Conservation (phyloP, 2,888 invertebrate genomes). For the Tricholauxania praeusta region DNA sequence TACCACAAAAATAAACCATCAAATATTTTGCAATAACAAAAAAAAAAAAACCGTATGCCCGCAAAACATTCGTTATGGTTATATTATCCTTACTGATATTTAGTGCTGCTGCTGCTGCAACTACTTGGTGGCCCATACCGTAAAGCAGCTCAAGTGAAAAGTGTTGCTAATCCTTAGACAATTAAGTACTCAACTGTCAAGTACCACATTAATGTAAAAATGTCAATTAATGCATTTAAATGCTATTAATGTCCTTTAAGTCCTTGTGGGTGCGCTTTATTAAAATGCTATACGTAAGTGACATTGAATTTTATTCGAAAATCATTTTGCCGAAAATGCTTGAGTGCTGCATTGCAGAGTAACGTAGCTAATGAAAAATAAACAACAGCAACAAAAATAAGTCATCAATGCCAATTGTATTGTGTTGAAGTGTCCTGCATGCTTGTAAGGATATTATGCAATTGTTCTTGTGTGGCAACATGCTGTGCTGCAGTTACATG, state of each 20-base stretch:
- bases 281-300: conserved; percentile 12
- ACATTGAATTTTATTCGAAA: conserved; percentile 8
- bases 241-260: conserved; percentile 22
- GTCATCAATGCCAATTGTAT: background rate
- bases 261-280: background rate
- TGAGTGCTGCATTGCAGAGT: background rate
- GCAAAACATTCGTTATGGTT: too few species aligned
- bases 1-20: too few species aligned
- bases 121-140: background rate
- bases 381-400: background rate
- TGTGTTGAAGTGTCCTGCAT: conserved; percentile 25
- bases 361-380: background rate
- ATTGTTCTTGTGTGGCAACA: conserved; percentile 10
- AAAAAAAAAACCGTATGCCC: too few species aligned
- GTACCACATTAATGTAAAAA: conserved; percentile 12
- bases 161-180: conserved; percentile 29
- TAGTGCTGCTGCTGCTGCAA: too few species aligned
- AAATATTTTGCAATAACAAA: too few species aligned
- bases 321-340: conserved; percentile 12
- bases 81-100: too few species aligned
- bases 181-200: conserved; percentile 3
- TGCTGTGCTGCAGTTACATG: background rate
- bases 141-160: conserved; percentile 6
- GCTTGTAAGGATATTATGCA: conserved; percentile 7
- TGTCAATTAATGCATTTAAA: conserved; percentile 29